Evolutionary conservation across 2,113 vertebrate genomes (phyloP).

Genomic region (Rhadina sibilatrix): DNA sequence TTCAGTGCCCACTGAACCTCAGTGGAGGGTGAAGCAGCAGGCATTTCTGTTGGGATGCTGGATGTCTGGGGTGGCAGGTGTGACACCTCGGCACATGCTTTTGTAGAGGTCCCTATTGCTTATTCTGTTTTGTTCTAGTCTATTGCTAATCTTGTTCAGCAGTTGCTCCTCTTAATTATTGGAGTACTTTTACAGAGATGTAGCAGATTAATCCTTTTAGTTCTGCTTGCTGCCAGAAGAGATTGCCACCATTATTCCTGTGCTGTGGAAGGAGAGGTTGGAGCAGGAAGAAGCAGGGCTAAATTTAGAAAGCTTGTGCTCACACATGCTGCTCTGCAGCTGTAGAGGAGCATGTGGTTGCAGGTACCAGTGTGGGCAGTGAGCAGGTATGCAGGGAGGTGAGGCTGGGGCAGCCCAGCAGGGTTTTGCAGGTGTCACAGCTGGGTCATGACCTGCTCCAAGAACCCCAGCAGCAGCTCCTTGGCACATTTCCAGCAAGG

Average conservation of each 20-base stretch:
- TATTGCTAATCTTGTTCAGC: constrained; percentile 48
- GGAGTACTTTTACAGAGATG: constrained; percentile 41
- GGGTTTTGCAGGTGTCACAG: not conserved
- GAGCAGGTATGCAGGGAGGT: rapidly evolving
- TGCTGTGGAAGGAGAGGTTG: not conserved
- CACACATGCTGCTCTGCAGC: not conserved
- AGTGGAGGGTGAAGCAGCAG: not conserved
- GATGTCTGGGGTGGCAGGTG: not conserved
- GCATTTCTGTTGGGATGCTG: rapidly evolving
- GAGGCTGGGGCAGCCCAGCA: not conserved
- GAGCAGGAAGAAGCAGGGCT: not conserved
- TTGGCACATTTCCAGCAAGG: rapidly evolving
- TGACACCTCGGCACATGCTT: not conserved
- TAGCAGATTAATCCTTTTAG: constrained; percentile 54
- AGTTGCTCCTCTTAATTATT: constrained; percentile 57
- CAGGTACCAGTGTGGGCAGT: not conserved
- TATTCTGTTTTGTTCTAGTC: constrained; percentile 24
- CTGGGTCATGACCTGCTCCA: not conserved
- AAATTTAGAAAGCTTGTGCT: not conserved
- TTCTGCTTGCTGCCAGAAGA: constrained; percentile 38
- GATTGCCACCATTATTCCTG: not conserved
- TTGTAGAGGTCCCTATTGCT: not conserved
- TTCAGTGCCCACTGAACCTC: not conserved
- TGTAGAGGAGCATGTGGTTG: rapidly evolving
- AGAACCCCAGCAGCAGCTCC: not conserved